Evolutionary conservation across 2,797 vertebrate genomes (phyloP).

Genomic region (Hirundo rustica): DNA sequence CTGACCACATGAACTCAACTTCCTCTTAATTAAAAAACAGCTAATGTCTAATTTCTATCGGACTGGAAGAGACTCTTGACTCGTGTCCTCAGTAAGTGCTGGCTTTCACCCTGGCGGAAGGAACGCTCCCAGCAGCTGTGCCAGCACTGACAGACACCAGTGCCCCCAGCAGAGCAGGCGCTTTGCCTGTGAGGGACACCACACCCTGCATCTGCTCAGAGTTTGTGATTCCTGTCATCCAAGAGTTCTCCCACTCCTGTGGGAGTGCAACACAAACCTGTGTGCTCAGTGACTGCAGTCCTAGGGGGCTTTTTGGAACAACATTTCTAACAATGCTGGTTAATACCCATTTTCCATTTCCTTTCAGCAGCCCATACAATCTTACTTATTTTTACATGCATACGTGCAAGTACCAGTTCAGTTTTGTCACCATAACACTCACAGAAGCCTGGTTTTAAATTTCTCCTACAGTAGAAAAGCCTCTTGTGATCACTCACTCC

Average conservation of each 20-base stretch:
- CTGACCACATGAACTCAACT: background rate
- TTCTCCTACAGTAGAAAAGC: background rate
- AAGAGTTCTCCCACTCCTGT: background rate
- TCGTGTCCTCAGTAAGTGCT: background rate
- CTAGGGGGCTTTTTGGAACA: rapidly evolving
- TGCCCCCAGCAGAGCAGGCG: background rate
- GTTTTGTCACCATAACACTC: rapidly evolving
- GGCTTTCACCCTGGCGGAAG: background rate
- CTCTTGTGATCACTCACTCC: background rate
- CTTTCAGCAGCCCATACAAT: background rate
- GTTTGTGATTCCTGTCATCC: background rate
- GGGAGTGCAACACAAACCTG: background rate
- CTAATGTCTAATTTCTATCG: background rate
- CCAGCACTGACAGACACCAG: background rate
- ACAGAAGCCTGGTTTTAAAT: background rate
- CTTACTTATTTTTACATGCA: background rate
- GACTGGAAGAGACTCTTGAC: background rate
- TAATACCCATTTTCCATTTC: background rate
- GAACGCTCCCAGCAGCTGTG: background rate
- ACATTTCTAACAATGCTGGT: background rate
- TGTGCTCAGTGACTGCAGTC: background rate
- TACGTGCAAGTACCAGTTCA: background rate
- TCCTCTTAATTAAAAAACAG: background rate
- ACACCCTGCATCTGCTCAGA: background rate
- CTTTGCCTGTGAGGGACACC: background rate